Percentiles rank a stretch among this genome's conserved stretches.
Evolutionary conservation across 1,140 invertebrate species (phyloP).

Genomic region (Lepidurus apus): DNA sequence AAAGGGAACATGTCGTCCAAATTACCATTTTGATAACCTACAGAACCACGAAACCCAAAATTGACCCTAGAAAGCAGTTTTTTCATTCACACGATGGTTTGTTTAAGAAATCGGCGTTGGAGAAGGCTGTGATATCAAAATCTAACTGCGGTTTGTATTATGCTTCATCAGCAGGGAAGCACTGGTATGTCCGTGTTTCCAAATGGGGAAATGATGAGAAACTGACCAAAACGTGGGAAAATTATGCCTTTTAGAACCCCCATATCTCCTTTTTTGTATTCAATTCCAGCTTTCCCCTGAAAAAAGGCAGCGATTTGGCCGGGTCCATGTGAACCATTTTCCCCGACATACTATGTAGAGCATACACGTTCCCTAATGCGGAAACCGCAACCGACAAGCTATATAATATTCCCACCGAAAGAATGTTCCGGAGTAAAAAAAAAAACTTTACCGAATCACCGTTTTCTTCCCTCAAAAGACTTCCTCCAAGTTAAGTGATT

Average conservation of each 20-base stretch:
- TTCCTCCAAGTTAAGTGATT: background rate
- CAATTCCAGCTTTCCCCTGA: background rate
- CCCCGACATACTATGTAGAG: background rate
- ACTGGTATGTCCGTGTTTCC: background rate
- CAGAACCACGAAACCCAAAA: too few species aligned
- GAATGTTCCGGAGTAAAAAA: background rate
- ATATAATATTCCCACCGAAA: background rate
- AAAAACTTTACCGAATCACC: too few species aligned
- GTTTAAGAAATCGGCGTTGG: too few species aligned
- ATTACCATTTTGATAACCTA: too few species aligned
- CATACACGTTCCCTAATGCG: background rate
- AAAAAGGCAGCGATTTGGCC: background rate
- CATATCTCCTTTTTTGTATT: background rate
- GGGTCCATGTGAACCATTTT: conserved; percentile 4
- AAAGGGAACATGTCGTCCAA: too few species aligned
- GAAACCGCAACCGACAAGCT: background rate
- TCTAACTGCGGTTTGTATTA: background rate
- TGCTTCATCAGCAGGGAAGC: background rate
- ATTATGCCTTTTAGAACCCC: background rate
- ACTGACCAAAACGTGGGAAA: conserved; percentile 10
- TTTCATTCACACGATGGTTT: too few species aligned
- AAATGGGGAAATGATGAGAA: background rate
- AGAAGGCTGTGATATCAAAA: background rate
- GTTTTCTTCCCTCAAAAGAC: background rate
- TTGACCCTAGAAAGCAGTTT: too few species aligned